Percentiles rank a stretch among this genome's conserved stretches.
These are phyloP conservation scores for Hirundo rustica DNA, from an alignment of 2,797 vertebrate species.

Conservation along the genomic window DNA sequence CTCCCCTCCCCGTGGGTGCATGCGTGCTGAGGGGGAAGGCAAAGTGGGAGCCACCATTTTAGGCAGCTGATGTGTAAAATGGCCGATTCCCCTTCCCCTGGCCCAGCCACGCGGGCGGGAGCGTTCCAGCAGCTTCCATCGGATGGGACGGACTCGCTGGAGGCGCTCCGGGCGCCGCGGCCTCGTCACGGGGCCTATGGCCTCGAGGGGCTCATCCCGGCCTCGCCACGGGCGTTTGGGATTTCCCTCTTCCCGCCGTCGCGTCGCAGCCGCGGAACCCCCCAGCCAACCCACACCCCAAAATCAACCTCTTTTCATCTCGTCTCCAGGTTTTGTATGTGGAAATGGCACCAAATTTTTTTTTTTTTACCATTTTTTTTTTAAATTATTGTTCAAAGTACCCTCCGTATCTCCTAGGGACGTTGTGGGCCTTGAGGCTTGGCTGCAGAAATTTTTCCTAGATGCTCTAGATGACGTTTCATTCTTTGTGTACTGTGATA, in stretches of 20 bases:
- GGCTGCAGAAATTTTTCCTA: neutral
- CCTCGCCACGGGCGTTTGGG: accelerated
- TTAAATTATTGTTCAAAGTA: accelerated
- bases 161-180: accelerated
- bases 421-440: neutral
- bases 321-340: accelerated
- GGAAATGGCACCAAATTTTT: neutral
- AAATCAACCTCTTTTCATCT: neutral
- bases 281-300: accelerated
- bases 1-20: constrained; percentile 4
- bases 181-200: accelerated
- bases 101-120: neutral
- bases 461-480: neutral
- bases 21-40: neutral
- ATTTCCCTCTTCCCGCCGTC: accelerated
- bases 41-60: constrained; percentile 72
- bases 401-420: accelerated
- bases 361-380: neutral
- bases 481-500: neutral
- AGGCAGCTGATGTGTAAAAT: constrained; percentile 66
- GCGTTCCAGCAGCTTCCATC: accelerated
- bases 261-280: accelerated
- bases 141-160: accelerated
- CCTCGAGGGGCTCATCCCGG: accelerated
- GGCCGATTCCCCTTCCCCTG: constrained; percentile 33